Percentiles rank a stretch among this genome's conserved stretches.
Conservation (phyloP, 2,797 vertebrate genomes). For the Sciurus carolinensis region DNA sequence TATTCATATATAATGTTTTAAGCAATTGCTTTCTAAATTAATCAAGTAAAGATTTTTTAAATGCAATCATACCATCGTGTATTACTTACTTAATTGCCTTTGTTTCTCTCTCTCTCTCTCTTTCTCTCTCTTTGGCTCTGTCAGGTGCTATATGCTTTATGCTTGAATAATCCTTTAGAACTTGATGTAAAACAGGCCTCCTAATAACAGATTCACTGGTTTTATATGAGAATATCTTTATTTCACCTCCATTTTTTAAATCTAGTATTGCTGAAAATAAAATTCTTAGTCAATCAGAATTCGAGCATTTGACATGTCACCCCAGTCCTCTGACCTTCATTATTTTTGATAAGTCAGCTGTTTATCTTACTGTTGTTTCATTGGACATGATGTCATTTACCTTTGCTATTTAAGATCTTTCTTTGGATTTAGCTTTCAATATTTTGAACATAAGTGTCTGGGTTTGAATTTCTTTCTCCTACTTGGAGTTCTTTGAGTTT, state of each 20-base stretch:
- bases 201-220: not conserved
- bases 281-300: not conserved
- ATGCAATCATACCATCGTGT: not conserved
- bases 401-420: not conserved
- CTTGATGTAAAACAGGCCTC: not conserved
- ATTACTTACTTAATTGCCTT: conserved; percentile 21
- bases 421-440: not conserved
- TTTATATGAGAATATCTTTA: not conserved
- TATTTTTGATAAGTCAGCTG: not conserved
- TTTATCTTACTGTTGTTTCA: not conserved
- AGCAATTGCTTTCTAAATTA: conserved; percentile 28
- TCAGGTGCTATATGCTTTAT: not conserved
- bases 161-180: not conserved
- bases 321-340: not conserved
- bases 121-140: not conserved
- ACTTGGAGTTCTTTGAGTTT: not conserved
- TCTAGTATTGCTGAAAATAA: not conserved
- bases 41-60: not conserved
- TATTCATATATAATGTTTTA: not conserved
- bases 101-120: not conserved
- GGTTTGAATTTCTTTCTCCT: not conserved
- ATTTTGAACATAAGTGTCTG: not conserved
- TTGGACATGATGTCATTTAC: not conserved
- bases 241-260: not conserved
- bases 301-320: not conserved